Base-by-base conservation (phyloP, 2,888 invertebrate genomes). In the Torymus texanus region DNA sequence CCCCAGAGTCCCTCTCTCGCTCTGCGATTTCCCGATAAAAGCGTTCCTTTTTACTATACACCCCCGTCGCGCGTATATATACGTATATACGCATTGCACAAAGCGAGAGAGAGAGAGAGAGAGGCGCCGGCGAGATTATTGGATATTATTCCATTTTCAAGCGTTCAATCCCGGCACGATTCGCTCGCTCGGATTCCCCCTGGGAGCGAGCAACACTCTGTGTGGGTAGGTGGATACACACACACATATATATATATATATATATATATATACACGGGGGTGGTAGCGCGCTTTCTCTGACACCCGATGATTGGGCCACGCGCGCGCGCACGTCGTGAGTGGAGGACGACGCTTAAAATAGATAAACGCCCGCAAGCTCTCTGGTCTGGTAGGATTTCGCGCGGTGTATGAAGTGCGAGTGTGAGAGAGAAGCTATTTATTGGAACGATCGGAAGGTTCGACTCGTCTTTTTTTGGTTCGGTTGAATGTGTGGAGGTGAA, bases 91-190 rank as follows among this genome's bases (percentile, higher is more conserved):
- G 10, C 41, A 41, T 8, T 41, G 41, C 41, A 41, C 8, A 29
- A 5, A 29, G 29, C 29, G 29, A 24, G 24, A 24, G 24, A 29
- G 29, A 29, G 29, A 41, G 41, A 41, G 41, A 41, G 41, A 41
- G 41, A 41, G 41, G 41, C 8, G 41, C 41, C 84, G 82, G 84
- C 86, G 86, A 87, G 89, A 90, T 90, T 88, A 90, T 89, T 90
- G 90, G 89, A 89, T 90, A 90, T 90, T 89, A 90, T 89, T 90
- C 88, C 89, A 89, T 90, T 90, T 89, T 80, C 88, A 88, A 89
- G 88, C 89, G 88, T 90, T 90, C 90, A 90, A 90, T 89, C 89
- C 89, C 87, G 86, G 85, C 86, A 88, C 89, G 89, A 90, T 90
- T 89, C 89, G 90, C 89, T 87, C 87, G 86, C 87, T 86, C 85